Conservation (phyloP, 2,113 vertebrate genomes). For the Mastomys coucha region DNA sequence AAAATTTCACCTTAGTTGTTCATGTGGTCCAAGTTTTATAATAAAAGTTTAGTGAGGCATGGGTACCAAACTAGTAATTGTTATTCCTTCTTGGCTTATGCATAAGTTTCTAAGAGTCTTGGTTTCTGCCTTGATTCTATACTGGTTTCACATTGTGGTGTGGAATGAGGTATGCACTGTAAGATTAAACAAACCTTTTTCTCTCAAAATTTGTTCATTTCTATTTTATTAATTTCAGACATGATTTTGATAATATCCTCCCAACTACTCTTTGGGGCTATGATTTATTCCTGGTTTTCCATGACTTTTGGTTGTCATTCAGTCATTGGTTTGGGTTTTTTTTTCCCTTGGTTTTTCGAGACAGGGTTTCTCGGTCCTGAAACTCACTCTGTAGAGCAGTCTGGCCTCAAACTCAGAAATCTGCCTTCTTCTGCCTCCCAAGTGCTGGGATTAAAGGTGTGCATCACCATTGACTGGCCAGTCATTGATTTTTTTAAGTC, state of each 20-base stretch:
- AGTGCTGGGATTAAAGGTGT: too few relatives aligned
- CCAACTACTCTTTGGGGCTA: not conserved
- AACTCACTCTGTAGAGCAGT: too few relatives aligned
- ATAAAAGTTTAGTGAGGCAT: not conserved
- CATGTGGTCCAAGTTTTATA: not conserved
- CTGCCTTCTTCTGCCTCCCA: too few relatives aligned
- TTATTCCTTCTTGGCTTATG: not conserved
- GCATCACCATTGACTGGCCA: too few relatives aligned
- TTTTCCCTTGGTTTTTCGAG: too few relatives aligned
- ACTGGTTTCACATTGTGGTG: not conserved
- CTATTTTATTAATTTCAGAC: not conserved
- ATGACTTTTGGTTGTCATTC: not conserved
- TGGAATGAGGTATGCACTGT: not conserved
- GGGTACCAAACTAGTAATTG: not conserved
- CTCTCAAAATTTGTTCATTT: not conserved
- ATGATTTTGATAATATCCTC: not conserved
- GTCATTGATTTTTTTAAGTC: too few relatives aligned
- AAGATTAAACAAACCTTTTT: not conserved
- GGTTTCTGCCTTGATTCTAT: not conserved
- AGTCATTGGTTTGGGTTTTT: not conserved
- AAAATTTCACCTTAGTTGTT: not conserved
- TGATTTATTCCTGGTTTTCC: not conserved
- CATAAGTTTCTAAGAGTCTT: not conserved
- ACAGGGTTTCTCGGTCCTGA: too few relatives aligned
- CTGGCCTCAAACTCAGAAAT: too few relatives aligned